A percentile compares a stretch with the other conserved stretches of the same genome.
These are phyloP conservation scores for Scalopus aquaticus DNA, from an alignment of 2,113 vertebrate species.

Conservation along the genomic window DNA sequence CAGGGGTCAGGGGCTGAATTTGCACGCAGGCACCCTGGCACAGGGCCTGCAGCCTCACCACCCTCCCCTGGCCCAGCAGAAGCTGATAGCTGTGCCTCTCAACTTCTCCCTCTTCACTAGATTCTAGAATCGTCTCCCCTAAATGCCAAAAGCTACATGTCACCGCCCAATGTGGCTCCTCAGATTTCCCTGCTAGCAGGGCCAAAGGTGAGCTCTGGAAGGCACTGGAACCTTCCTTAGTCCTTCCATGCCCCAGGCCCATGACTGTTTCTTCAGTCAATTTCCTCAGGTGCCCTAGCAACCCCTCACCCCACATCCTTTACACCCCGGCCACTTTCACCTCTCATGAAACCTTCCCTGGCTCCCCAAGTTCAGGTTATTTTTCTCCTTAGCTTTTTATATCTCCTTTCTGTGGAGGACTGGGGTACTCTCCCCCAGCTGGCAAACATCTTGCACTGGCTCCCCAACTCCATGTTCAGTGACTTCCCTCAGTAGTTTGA, in stretches of 20 bases:
- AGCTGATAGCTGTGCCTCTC: fast-evolving
- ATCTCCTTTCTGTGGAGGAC: fast-evolving
- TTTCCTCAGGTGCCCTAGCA: not conserved
- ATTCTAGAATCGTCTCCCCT: fast-evolving
- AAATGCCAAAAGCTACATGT: fast-evolving
- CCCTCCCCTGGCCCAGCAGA: not conserved
- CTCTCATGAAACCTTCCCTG: not conserved
- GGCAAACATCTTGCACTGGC: not conserved
- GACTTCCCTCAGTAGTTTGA: not conserved
- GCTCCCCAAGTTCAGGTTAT: not conserved
- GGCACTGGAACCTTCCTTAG: not conserved
- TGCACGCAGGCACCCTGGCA: not conserved
- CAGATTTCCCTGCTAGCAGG: not conserved
- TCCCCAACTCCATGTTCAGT: not conserved
- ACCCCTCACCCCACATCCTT: not conserved
- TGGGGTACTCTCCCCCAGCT: fast-evolving
- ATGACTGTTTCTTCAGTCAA: not conserved
- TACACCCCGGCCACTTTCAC: not conserved
- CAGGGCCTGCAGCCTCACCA: not conserved
- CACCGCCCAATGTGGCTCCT: fast-evolving
- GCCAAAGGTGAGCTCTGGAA: not conserved
- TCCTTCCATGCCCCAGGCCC: not conserved
- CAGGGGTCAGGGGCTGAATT: not conserved
- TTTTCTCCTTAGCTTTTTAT: not conserved
- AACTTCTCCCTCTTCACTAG: not conserved